Conservation (phyloP, 64 coral and sea anemone species). For the Stichodactyla mertensii region DNA sequence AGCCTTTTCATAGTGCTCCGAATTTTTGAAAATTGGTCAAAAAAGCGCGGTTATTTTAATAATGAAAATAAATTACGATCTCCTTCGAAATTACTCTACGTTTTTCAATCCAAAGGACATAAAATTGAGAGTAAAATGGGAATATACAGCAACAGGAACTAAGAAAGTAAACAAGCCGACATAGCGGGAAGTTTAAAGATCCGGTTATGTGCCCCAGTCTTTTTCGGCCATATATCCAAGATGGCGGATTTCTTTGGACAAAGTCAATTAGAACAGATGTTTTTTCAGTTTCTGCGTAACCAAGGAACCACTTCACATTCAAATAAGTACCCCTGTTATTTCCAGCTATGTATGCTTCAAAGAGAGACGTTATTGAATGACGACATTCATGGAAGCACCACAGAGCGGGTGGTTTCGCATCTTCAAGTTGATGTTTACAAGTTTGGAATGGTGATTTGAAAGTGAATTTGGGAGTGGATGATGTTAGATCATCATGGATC, state of each 20-base stretch:
- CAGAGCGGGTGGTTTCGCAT: background rate
- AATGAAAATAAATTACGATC: no score
- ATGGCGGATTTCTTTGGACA: background rate
- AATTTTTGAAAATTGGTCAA: background rate
- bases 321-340: background rate
- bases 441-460: background rate
- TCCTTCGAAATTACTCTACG: background rate
- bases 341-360: background rate
- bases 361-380: background rate
- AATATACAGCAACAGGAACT: background rate
- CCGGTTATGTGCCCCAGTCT: background rate
- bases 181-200: background rate
- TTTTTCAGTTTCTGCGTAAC: background rate
- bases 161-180: background rate
- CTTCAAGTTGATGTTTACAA: slow-evolving; percentile 14
- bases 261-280: background rate
- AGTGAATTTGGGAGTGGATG: background rate
- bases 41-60: no score
- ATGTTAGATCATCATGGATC: slow-evolving; percentile 33
- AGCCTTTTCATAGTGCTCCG: background rate
- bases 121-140: background rate
- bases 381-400: slow-evolving; percentile 9
- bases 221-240: background rate
- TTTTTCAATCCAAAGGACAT: background rate
- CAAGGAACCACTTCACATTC: background rate